Evolutionary conservation across 1,140 invertebrate genomes (phyloP), one percentile per base, ranked within the genome.

Genomic region (Zaprionus davidi): DNA sequence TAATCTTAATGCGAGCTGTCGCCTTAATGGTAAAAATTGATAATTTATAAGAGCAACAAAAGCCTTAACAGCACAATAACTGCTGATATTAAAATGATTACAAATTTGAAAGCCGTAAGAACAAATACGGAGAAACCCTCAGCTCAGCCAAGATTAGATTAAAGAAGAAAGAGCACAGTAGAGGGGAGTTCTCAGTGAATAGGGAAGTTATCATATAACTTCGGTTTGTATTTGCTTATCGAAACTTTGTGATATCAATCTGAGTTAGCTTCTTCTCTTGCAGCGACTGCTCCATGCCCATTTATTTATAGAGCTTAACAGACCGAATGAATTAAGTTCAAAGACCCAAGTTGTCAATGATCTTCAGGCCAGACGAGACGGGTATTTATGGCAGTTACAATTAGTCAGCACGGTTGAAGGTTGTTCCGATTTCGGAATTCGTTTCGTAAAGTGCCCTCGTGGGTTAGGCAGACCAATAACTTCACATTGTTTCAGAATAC

Each of bases 1-100:
- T 87, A 83, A 88, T 87, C 84, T 87, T 88, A 78, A 88, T 83
- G 69, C 75, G 58, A 34, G 56, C 55, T 81, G 80, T 83, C 73
- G 58, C 56, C 76, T 70, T 76, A 72, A 85, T 82, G 77, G 55
- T 55, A 60, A 74, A 46, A 71, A 78, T 79, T 86, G 77, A 87
- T 87, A 87, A 86, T 77, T 77, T 86, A 86, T 77, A 80, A 87
- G 57, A 28, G 44, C 31, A 55, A 53, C 56, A 69, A 59, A 63
- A 38, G 46, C 49, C 58, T 58, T 66, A 24, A 58, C 66, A 74
- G 22, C 71, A 46, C 41, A 79, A 71, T 73, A 82, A 73, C 68
- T 28, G 31, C 65, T 71, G 78, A 69, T 76, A 71, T 87, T 76
- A 58, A 77, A 74, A 68, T 80, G 62, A 72, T 76, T 71, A 63